Evolutionary conservation across 2,797 vertebrate genomes (phyloP), one percentile per base, ranked within the genome.

Genomic region (Eutrigla gurnardus): DNA sequence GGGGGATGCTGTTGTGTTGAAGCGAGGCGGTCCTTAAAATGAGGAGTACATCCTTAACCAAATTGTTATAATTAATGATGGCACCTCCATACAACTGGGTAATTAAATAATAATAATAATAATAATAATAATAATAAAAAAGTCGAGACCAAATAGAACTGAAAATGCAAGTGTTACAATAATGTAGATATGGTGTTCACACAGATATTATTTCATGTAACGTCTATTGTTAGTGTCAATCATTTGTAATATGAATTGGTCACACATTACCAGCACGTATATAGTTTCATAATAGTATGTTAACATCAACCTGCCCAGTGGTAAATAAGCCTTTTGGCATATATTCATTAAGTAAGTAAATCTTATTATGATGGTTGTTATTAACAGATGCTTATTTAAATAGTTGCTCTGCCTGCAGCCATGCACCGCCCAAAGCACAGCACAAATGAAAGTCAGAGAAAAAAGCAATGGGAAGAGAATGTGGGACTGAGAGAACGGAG

Each of bases 401-500:
- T 77, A 62, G 52, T 50, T 61, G 49, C 80, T 55, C n/a, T 57
- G 14, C 60, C 6, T 65, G 49, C 50, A 74, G 33, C 36, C 39
- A 8, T 59, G 32, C 66, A 76, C 57, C 73, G 71, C 49, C 75
- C 69, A 59, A 82, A 79, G 62, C 42, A 42, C 36, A 71, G 78
- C 57, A 74, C 53, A 80, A 82, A 70, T 78, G 46, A 83, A 76
- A 81, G 70, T 75, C 49, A 40, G 70, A 81, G 61, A 77, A 82
- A 78, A 82, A 86, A 80, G 67, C 25, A 57, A 68, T 37, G 43
- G 65, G 25, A 45, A 54, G 85, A 81, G 87, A 90, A 91, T 86
- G 86, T 87, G 78, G 86, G 79, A 87, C 76, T 67, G 69, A 49
- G 70, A 86, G 75, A 88, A 73, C 78, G 77, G 82, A 88, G 91